Base-by-base conservation (phyloP, 2,888 invertebrate genomes). In the Dasysyrphus albostriatus region DNA sequence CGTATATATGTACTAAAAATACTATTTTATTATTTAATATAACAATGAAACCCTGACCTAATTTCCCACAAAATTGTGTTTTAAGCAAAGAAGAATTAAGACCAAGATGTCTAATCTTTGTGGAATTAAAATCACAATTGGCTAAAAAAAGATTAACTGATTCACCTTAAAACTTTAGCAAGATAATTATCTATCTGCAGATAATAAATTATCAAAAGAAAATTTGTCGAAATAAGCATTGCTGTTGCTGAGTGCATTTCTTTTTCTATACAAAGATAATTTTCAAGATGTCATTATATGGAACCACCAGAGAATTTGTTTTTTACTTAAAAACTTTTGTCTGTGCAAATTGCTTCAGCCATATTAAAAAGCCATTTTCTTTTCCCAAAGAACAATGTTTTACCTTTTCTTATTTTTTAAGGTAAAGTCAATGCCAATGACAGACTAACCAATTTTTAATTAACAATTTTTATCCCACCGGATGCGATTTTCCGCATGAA, bases 341-440 rank as follows among this genome's bases (percentile, higher is more conserved):
- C 51, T 34, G n/a, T 24, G 56, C 10, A 37, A 75, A 54, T 67
- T 75, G 77, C 42, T 51, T 61, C 39, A 39, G 19, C 59, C 6
- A 73, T 51, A 74, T 47, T 70, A 51, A 47, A 74, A 73, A 79
- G 14, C 34, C 14, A 73, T 61, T 74, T 63, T 70, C 49, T 42
- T 56, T 39, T 44, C 39, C 49, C 56, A 58, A 51, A 19, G 29
- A 80, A 80, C 80, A 80, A 63, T 75, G 47, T 42, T 47, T 47
- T 83, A 73, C 59, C 59, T 61, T 61, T 42, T 29, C 14, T 67
- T 65, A 42, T 16, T 32, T 19, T 56, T 63, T 4, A 16, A 32
- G 61, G 32, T 49, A 72, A 76, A 84, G 81, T 82, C 85, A 85
- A 82, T 85, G 85, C 77, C 85, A 82, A 73, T 82, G 85, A 82